Evolutionary conservation across 1,140 invertebrate species (phyloP).

Genomic region (Drosophila ambigua): DNA sequence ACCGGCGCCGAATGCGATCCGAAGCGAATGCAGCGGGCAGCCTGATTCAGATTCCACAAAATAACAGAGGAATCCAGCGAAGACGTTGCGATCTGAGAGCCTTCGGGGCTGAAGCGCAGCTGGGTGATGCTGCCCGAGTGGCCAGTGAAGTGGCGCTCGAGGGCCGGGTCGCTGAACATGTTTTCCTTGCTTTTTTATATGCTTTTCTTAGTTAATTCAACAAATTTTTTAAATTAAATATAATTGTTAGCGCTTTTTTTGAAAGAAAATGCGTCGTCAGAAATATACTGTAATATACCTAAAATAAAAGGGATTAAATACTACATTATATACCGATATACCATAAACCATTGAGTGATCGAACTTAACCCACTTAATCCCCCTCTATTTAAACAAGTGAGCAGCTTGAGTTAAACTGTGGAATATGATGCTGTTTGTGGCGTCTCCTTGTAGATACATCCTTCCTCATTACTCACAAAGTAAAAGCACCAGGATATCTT

Average conservation of each 20-base stretch:
- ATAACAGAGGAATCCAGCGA: slow-evolving; percentile 91
- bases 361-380: no score
- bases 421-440: no score
- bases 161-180: slow-evolving; percentile 85
- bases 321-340: no score
- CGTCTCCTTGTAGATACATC: no score
- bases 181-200: slow-evolving; percentile 1
- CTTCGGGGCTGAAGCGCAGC: slow-evolving; percentile 90
- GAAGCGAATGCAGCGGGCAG: slow-evolving; percentile 88
- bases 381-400: no score
- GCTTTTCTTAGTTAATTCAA: slow-evolving; percentile 12
- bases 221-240: neutral
- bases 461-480: no score
- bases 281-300: no score
- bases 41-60: slow-evolving; percentile 90
- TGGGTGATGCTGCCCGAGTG: slow-evolving; percentile 90
- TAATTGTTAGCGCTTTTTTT: slow-evolving; percentile 88
- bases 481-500: no score
- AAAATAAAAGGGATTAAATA: no score
- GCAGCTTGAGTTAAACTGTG: no score
- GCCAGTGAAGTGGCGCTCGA: slow-evolving; percentile 92
- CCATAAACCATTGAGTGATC: no score
- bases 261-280: slow-evolving; percentile 89
- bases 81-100: slow-evolving; percentile 90
- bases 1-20: slow-evolving; percentile 87